phyloP scores from a whole-genome alignment of 2,797 vertebrate species.

The Psittacula echo region DNA sequence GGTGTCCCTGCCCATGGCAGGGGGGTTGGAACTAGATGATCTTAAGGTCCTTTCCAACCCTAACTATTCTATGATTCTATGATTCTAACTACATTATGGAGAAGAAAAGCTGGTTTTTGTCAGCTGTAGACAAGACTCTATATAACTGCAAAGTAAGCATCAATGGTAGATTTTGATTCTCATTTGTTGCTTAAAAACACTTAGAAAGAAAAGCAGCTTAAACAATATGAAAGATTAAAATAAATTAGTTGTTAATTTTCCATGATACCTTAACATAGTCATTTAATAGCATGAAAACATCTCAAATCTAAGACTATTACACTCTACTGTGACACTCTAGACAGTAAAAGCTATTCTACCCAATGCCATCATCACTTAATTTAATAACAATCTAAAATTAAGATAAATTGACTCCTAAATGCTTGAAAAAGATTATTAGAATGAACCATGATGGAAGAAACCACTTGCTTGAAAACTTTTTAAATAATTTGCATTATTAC shows the following conservation, averaged over 20 bases:
- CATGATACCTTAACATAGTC: background rate
- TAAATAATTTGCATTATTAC: conserved; percentile 1
- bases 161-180: background rate
- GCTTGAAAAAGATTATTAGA: background rate
- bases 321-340: conserved; percentile 9
- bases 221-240: conserved; percentile 21
- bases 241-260: conserved; percentile 31
- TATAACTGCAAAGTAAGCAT: background rate
- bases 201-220: background rate
- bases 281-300: conserved; percentile 30
- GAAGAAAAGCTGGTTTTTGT: background rate
- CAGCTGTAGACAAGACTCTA: background rate
- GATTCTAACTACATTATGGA: background rate
- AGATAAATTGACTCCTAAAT: conserved; percentile 40
- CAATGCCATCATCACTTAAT: conserved; percentile 25
- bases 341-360: conserved; percentile 41
- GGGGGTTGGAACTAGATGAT: no score
- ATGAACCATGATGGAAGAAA: conserved; percentile 2
- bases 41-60: no score
- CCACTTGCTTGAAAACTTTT: conserved; percentile 3
- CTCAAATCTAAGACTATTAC: conserved; percentile 15
- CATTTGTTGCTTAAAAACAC: conserved; percentile 24
- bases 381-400: conserved; percentile 59
- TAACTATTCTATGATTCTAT: no score
- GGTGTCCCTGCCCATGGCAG: no score